These are phyloP conservation scores for Mobula hypostoma DNA, from an alignment of 2,113 vertebrate species.

Conservation along the genomic window DNA sequence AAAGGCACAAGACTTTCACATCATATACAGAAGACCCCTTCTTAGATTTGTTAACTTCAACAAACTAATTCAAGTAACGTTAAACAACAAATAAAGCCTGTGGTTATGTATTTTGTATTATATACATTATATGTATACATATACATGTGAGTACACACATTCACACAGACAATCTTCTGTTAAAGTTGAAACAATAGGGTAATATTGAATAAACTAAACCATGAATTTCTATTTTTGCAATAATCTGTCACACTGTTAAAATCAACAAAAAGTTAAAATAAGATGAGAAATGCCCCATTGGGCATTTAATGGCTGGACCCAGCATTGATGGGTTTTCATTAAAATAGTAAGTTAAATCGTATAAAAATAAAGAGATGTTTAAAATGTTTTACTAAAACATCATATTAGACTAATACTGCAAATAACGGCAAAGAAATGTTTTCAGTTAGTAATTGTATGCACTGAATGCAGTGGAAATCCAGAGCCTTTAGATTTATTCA, in stretches of 20 bases:
- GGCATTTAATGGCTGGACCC: neutral
- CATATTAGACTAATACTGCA: constrained; percentile 10
- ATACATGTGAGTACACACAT: constrained; percentile 51
- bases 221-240: constrained; percentile 25
- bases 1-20: constrained; percentile 91
- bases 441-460: neutral
- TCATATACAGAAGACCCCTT: constrained; percentile 58
- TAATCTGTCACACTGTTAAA: neutral
- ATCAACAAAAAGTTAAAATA: neutral
- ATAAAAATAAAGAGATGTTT: constrained; percentile 31
- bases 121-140: constrained; percentile 55
- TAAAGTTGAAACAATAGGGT: neutral
- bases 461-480: neutral
- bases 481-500: neutral
- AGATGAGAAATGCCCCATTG: no score
- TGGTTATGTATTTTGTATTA: constrained; percentile 51
- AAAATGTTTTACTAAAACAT: neutral
- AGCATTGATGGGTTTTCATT: neutral
- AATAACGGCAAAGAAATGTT: neutral
- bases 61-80: constrained; percentile 76
- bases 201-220: neutral
- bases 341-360: neutral
- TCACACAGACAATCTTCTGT: neutral
- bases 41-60: constrained; percentile 55
- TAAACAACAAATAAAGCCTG: constrained; percentile 48